These are phyloP conservation scores for Galendromus occidentalis DNA, from an alignment of 1,140 invertebrate species.

Conservation along the genomic window DNA sequence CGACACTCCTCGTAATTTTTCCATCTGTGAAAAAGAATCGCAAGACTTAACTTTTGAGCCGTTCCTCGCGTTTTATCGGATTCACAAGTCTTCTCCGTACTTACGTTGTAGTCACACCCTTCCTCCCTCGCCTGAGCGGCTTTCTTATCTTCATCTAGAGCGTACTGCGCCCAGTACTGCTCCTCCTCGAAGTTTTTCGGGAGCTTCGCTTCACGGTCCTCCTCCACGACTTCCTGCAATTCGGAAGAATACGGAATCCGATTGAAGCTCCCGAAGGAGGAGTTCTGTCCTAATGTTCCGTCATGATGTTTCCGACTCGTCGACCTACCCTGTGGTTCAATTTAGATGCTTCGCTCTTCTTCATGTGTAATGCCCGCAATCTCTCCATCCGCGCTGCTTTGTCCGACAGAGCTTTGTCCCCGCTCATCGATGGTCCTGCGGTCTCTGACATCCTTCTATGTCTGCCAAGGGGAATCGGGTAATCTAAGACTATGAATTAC, in stretches of 20 bases:
- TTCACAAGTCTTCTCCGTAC: neutral
- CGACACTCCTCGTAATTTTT: slow-evolving; percentile 65
- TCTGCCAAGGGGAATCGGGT: too few species aligned
- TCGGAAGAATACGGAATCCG: slow-evolving; percentile 39
- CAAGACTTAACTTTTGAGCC: too few species aligned
- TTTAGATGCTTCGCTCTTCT: slow-evolving; percentile 31
- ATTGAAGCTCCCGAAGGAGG: slow-evolving; percentile 39
- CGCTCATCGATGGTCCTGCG: too few species aligned
- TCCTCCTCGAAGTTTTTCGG: slow-evolving; percentile 81
- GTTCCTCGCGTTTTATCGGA: too few species aligned
- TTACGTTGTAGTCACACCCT: slow-evolving; percentile 73
- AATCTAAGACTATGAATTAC: too few species aligned
- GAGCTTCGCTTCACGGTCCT: slow-evolving; percentile 74
- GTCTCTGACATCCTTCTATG: too few species aligned
- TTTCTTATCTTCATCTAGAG: slow-evolving; percentile 66
- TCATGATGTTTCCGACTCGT: neutral
- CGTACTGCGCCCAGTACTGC: slow-evolving; percentile 74
- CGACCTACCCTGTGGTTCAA: slow-evolving; percentile 12
- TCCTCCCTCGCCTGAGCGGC: slow-evolving; percentile 39
- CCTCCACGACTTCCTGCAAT: slow-evolving; percentile 83
- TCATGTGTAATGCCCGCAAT: slow-evolving; percentile 46
- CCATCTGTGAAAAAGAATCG: slow-evolving; percentile 16
- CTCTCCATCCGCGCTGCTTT: slow-evolving; percentile 46
- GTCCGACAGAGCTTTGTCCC: slow-evolving; percentile 19
- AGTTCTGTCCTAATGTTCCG: slow-evolving; percentile 81